A percentile compares a stretch with the other conserved stretches of the same genome.
These are phyloP conservation scores for Dicranocentrus wangi DNA, from an alignment of 2,888 invertebrate genomes.

Conservation along the genomic window DNA sequence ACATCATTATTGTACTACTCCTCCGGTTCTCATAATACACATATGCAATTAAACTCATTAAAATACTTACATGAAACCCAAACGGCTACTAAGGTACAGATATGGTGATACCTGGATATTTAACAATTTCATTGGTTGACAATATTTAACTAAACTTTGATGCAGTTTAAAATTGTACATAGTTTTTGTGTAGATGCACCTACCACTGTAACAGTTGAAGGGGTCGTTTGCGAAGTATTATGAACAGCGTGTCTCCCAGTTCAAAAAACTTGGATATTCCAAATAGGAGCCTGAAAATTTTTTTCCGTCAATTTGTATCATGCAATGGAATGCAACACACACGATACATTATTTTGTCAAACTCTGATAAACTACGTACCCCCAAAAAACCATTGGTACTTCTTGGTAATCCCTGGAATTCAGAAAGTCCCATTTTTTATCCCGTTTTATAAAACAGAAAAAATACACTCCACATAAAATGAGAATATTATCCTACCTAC, in stretches of 20 bases:
- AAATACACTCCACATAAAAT: too few relatives aligned
- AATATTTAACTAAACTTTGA: not conserved
- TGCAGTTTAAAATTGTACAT: not conserved
- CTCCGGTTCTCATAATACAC: too few relatives aligned
- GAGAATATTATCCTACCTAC: not conserved
- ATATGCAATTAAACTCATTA: constrained; percentile 88
- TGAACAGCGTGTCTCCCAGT: constrained; percentile 56
- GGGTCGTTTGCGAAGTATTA: constrained; percentile 46
- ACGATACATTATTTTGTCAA: not conserved
- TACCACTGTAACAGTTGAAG: constrained; percentile 53
- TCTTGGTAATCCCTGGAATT: constrained; percentile 76
- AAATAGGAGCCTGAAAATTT: constrained; percentile 18
- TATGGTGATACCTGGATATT: constrained; percentile 43
- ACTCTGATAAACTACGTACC: not conserved
- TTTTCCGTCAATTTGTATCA: not conserved
- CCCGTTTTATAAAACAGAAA: too few relatives aligned
- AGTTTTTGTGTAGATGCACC: not conserved
- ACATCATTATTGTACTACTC: not conserved
- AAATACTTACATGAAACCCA: constrained; percentile 48
- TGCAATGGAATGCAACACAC: not conserved
- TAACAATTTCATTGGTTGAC: not conserved
- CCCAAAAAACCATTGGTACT: constrained; percentile 38
- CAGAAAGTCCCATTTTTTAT: not conserved
- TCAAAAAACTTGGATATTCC: constrained; percentile 44
- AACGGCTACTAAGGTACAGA: constrained; percentile 29